These are phyloP conservation scores for Amphiura filiformis DNA, from an alignment of 35 echinoderm and acorn worm genomes.

Conservation along the genomic window DNA sequence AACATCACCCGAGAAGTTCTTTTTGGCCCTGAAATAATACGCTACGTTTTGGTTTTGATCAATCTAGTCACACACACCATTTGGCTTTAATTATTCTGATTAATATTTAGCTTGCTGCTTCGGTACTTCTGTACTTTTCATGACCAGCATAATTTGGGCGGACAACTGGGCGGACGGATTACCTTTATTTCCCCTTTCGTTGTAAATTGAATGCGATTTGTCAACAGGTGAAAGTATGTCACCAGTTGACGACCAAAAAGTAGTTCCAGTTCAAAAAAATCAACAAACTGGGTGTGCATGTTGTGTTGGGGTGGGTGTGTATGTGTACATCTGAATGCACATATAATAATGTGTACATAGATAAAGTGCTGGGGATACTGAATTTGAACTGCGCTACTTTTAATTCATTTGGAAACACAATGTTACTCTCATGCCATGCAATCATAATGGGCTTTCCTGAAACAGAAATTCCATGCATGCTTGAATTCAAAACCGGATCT, in stretches of 20 bases:
- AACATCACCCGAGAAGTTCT: not conserved
- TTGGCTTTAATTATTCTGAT: not conserved
- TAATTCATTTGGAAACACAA: no score
- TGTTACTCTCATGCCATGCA: no score
- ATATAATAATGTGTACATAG: no score
- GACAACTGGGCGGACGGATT: not conserved
- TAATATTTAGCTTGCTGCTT: not conserved
- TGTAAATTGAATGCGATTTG: not conserved
- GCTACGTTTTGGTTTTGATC: not conserved
- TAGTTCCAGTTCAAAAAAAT: no score
- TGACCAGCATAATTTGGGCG: not conserved
- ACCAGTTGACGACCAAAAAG: not conserved
- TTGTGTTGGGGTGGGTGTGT: no score
- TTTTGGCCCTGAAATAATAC: not conserved
- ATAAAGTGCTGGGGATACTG: not conserved
- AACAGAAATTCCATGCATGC: no score
- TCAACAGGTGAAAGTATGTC: not conserved
- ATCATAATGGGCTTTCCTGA: no score
- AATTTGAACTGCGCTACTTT: no score
- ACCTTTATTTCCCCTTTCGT: no score
- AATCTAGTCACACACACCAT: not conserved
- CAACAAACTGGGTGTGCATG: no score
- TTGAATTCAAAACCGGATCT: not conserved
- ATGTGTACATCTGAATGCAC: no score
- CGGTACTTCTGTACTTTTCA: not conserved